Evolutionary conservation across 2,797 vertebrate species (phyloP), one percentile per base, ranked within the genome.

Genomic region (Brachyalestes nurse): DNA sequence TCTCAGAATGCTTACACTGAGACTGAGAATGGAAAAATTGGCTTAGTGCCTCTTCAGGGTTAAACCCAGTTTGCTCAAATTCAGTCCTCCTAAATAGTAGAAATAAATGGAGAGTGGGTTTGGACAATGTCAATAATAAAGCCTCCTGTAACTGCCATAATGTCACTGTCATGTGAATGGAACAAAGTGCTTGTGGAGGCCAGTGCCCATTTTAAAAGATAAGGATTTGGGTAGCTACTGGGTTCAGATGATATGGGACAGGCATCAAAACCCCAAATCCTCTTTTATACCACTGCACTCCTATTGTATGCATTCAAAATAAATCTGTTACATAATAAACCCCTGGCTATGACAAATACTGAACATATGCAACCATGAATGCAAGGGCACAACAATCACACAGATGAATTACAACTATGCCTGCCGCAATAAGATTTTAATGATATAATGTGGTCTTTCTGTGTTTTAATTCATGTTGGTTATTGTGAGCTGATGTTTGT

Each of bases 271-370:
- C 76, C 57, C 45, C 34, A 80, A 82, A 77, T 80, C 77, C 67
- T 13, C 71, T 85, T 76, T 79, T 76, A 57, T 75, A 62, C 45
- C 47, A n/a, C 21, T 79, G 40, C 67, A 38, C 47, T 72, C 28
- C 57, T 70, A 58, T 77, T 47, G 70, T 73, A 58, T 79, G 73
- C 80, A 80, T 85, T 79, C 67, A 75, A 47, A 73, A 73, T 62
- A 64, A 85, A 80, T 51, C 72, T 40, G 34, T 80, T 79, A 70
- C 42, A 73, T 77, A 81, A 81, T 61, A 80, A 79, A 84, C 28
- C 57, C 23, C 42, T 60, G 53, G 23, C 65, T 47, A 60, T n/a
- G 58, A 13, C 71, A 57, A 57, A 58, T 17, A 57, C 5, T 51
- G 19, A 51, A 51, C 47, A 53, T 34, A 34, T 17, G 10, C 19